Percentiles rank a stretch among this genome's conserved stretches.
Conservation (phyloP, 2,113 vertebrate genomes). For the Pachypanchax playfairii region DNA sequence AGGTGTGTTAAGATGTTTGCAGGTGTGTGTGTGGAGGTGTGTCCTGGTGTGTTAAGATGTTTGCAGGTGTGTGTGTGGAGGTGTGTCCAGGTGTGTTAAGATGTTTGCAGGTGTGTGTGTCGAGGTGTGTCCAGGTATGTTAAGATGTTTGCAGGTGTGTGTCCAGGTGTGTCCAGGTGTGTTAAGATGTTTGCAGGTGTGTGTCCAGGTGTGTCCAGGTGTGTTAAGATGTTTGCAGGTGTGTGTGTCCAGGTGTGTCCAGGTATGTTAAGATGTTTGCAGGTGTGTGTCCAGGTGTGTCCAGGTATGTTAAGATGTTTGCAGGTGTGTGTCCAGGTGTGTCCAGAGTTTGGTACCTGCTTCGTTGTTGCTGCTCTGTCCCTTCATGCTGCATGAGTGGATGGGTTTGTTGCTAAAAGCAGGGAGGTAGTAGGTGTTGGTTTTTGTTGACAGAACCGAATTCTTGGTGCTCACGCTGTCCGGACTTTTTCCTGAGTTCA, state of each 20-base stretch:
- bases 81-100: background rate
- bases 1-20: background rate
- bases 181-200: background rate
- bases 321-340: no score
- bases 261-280: background rate
- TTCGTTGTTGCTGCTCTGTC: rapidly evolving
- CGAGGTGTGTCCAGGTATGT: background rate
- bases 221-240: background rate
- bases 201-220: background rate
- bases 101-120: background rate
- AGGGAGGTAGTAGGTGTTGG: constrained; percentile 17
- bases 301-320: background rate
- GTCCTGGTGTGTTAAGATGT: background rate
- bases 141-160: background rate
- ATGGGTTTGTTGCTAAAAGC: constrained; percentile 16
- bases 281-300: background rate
- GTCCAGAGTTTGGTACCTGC: constrained; percentile 1
- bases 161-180: background rate
- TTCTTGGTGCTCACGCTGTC: rapidly evolving
- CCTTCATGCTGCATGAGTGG: constrained; percentile 8
- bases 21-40: background rate
- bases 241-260: background rate
- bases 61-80: background rate
- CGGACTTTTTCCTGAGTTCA: rapidly evolving
- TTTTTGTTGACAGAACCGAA: rapidly evolving